Percentiles rank a stretch among this genome's conserved stretches.
Evolutionary conservation across 2,113 vertebrate genomes (phyloP).

Genomic region (Syrrhaptes paradoxus): DNA sequence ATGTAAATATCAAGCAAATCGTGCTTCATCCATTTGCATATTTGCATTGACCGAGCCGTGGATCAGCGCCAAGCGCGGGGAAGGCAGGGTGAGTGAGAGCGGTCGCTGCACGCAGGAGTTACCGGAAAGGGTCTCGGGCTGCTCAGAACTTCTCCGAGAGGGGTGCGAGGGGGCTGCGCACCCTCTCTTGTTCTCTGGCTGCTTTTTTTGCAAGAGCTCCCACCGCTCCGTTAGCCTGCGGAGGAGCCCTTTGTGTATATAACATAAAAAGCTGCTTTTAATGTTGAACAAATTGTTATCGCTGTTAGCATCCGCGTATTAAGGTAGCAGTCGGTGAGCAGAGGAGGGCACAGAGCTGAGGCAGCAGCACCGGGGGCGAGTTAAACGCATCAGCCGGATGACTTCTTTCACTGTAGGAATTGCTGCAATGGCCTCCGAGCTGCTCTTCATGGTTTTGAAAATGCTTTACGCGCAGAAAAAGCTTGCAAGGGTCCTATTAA

Average conservation of each 20-base stretch:
- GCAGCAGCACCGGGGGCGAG: neutral
- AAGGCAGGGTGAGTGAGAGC: neutral
- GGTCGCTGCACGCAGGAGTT: neutral
- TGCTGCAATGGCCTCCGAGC: neutral
- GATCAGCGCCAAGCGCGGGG: rapidly evolving
- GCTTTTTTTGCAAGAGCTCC: neutral
- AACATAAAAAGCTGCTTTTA: neutral
- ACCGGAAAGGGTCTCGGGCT: neutral
- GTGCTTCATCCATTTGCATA: rapidly evolving
- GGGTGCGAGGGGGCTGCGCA: neutral
- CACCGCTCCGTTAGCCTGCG: neutral
- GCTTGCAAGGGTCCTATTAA: neutral
- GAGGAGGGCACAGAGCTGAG: neutral
- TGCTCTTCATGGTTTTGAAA: neutral
- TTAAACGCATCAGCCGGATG: neutral
- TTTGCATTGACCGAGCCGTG: neutral
- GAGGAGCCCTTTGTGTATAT: neutral
- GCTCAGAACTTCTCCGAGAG: neutral
- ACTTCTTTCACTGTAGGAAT: neutral
- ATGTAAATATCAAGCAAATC: rapidly evolving
- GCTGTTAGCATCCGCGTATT: neutral
- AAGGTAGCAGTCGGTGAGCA: neutral
- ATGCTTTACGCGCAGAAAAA: no score
- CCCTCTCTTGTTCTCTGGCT: neutral
- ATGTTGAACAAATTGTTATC: neutral